These are phyloP conservation scores for Psix sp. DNA, from an alignment of 1,140 invertebrate genomes.

Conservation along the genomic window DNA sequence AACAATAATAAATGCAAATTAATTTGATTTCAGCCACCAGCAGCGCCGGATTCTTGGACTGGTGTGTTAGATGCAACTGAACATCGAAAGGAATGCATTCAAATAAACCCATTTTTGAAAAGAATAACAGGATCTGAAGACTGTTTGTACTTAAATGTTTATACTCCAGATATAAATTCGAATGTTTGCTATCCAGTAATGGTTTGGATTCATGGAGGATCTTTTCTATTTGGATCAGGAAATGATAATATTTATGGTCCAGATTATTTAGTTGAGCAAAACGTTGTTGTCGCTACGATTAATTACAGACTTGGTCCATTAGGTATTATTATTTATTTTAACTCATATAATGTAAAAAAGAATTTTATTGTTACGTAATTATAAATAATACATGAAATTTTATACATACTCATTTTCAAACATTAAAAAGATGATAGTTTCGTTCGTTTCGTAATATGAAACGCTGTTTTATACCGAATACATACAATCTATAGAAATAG, in stretches of 20 bases:
- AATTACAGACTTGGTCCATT: constrained; percentile 82
- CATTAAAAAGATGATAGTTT: no score
- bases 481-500: no score
- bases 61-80: constrained; percentile 80
- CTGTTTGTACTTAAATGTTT: constrained; percentile 84
- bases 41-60: constrained; percentile 79
- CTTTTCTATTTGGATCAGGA: constrained; percentile 78
- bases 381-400: no score
- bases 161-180: constrained; percentile 77
- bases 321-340: constrained; percentile 74
- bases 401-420: no score
- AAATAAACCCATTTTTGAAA: constrained; percentile 65
- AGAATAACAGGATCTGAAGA: constrained; percentile 80
- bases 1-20: no score
- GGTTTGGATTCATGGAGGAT: constrained; percentile 82
- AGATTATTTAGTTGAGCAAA: constrained; percentile 81
- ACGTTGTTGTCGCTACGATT: constrained; percentile 82
- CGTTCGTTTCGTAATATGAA: no score
- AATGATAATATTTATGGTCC: constrained; percentile 77
- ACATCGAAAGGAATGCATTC: constrained; percentile 75
- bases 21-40: constrained; percentile 80
- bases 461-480: no score
- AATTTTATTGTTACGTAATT: no score
- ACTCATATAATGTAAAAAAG: no score
- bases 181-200: constrained; percentile 77